A percentile compares a stretch with the other conserved stretches of the same genome.
phyloP scores from a whole-genome alignment of 23 tunicate species.

The Phallusia fumigata region DNA sequence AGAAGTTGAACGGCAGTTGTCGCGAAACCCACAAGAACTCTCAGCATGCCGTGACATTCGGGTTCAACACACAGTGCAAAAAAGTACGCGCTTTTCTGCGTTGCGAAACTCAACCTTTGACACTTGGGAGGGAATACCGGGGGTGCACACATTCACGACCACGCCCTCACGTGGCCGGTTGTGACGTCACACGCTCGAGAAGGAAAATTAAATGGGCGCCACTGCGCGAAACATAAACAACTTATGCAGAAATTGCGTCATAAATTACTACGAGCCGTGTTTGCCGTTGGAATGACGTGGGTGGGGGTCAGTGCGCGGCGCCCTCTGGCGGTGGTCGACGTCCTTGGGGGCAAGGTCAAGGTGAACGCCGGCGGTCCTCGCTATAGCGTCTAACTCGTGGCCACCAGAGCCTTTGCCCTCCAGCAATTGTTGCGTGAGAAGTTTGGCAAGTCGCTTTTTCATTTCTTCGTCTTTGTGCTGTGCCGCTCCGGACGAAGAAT shows the following conservation, averaged over 20 bases:
- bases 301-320: background rate
- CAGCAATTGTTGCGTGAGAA: constrained; percentile 41
- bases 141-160: too few species aligned
- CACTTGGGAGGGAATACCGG: too few species aligned
- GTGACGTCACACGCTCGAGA: too few species aligned
- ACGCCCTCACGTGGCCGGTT: too few species aligned
- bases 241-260: background rate
- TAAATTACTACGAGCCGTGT: constrained; percentile 6
- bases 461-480: constrained; percentile 21
- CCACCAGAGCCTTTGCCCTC: constrained; percentile 14
- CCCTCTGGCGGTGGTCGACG: constrained; percentile 14
- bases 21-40: too few species aligned
- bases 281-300: background rate
- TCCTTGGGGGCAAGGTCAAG: background rate
- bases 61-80: too few species aligned
- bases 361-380: background rate
- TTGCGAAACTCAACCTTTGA: too few species aligned
- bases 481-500: background rate
- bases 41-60: too few species aligned
- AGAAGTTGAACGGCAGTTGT: too few species aligned
- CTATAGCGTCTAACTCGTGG: background rate
- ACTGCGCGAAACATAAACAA: background rate
- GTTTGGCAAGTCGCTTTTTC: constrained; percentile 46
- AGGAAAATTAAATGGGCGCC: background rate
- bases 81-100: too few species aligned